Evolutionary conservation across 2,888 invertebrate species (phyloP), one percentile per base, ranked within the genome.

Genomic region (Drosophila bunnanda): DNA sequence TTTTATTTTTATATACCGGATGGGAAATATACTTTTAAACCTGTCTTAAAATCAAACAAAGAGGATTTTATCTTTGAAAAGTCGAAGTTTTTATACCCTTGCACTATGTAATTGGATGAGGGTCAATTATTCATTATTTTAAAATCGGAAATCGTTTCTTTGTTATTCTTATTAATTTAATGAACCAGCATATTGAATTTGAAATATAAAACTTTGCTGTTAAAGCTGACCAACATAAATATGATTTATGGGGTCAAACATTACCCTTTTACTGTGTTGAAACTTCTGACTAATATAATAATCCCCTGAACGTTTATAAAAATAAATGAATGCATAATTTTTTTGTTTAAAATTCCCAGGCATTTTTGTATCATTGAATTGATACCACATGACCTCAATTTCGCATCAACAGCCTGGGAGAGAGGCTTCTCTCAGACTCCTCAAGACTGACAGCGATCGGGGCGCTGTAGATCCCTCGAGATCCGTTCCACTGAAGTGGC

Each of bases 401-500:
- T 70, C 44, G 50, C 39, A 55, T 68, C 61, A 61, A 13, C 25
- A 50, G 48, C 44, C 74, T 22, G 70, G 46, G 15, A 60, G 15
- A 60, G 25, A 36, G 52, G 41, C 22, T 38, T 52, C 62, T 44
- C 67, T 59, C 68, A 62, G 76, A 53, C 55, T 68, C 74, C 75
- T 67, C 62, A 75, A 36, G 67, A 75, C 25, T 80, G 86, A 86
- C 83, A 75, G 75, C 62, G 80, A 75, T 78, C 86, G 65, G 67
- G 12, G 48, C 58, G 34, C 43, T 55, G 77, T 32, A 78, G 88
- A 76, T 80, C 56, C 56, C 72, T 76, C 80, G 60, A 73, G 76
- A 78, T 71, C 28, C 59, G 77, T 77, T 71, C 28, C 50, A 28
- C 38, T 88, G 76, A 87, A 85, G 89, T 85, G 88, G 65, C 79